These are phyloP conservation scores for Pristionchus pacificus DNA, from an alignment of 1,140 invertebrate species.

Conservation along the genomic window DNA sequence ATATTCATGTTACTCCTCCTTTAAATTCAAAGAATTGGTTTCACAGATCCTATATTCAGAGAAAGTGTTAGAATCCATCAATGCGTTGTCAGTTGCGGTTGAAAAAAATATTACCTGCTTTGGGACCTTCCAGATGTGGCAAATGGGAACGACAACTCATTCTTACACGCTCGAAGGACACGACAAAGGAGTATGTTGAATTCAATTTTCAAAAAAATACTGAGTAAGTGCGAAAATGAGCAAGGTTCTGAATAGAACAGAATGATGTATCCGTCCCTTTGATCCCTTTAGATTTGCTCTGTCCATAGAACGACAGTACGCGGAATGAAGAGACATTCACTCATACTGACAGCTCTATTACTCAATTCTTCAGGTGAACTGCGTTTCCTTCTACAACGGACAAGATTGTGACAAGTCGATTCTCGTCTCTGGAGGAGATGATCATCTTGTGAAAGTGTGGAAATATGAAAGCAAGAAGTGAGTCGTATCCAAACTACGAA, in stretches of 20 bases:
- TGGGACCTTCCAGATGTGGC: constrained; percentile 66
- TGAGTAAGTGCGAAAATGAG: no score
- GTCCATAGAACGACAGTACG: not conserved
- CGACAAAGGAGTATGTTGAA: constrained; percentile 83
- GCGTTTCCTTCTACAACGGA: constrained; percentile 98
- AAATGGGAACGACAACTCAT: constrained; percentile 89
- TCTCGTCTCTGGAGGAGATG: constrained; percentile 95
- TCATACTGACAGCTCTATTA: no score
- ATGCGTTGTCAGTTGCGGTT: no score
- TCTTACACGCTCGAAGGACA: constrained; percentile 98
- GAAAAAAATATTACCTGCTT: no score
- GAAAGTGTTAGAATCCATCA: no score
- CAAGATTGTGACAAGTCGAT: constrained; percentile 99
- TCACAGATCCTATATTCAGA: no score
- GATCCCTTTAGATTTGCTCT: not conserved
- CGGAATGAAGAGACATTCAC: not conserved
- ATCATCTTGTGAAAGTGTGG: constrained; percentile 96
- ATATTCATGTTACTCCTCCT: not conserved
- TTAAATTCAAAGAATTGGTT: not conserved
- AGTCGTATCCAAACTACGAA: no score
- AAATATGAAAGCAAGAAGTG: constrained; percentile 70
- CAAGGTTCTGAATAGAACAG: no score
- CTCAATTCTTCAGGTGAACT: constrained; percentile 82
- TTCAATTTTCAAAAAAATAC: no score
- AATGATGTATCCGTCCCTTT: no score